Evolutionary conservation across 2,113 vertebrate species (phyloP).

Genomic region (Bubo bubo): DNA sequence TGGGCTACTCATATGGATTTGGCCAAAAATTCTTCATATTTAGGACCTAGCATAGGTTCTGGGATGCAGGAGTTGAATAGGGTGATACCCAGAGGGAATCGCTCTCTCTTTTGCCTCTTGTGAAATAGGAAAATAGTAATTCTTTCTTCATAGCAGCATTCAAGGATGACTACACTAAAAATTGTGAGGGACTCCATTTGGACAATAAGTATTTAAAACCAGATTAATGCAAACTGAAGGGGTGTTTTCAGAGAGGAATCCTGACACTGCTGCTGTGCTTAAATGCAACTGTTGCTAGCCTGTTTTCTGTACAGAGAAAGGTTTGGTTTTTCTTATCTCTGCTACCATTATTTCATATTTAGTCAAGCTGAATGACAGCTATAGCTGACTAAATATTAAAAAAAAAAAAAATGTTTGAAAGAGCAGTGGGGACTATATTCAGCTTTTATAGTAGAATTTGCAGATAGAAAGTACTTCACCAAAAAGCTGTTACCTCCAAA

Average conservation of each 20-base stretch:
- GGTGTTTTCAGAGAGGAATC: background rate
- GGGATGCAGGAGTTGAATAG: background rate
- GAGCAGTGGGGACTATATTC: background rate
- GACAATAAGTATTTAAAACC: background rate
- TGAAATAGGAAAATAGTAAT: background rate
- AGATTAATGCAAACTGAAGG: background rate
- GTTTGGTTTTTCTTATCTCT: background rate
- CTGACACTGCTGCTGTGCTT: background rate
- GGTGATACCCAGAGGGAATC: rapidly evolving
- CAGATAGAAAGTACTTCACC: background rate
- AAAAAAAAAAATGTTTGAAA: background rate
- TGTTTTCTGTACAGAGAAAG: background rate
- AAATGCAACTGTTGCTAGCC: background rate
- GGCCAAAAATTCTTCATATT: background rate
- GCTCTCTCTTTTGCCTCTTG: background rate
- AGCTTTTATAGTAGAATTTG: background rate
- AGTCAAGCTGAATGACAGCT: background rate
- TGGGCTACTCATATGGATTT: background rate
- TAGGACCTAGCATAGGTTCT: background rate
- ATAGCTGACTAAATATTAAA: background rate
- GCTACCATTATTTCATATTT: background rate
- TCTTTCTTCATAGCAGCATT: background rate
- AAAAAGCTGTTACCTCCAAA: background rate
- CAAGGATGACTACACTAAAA: background rate
- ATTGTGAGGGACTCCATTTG: background rate